phyloP scores from a whole-genome alignment of 2,797 vertebrate species.

The Hylomyscus alleni region DNA sequence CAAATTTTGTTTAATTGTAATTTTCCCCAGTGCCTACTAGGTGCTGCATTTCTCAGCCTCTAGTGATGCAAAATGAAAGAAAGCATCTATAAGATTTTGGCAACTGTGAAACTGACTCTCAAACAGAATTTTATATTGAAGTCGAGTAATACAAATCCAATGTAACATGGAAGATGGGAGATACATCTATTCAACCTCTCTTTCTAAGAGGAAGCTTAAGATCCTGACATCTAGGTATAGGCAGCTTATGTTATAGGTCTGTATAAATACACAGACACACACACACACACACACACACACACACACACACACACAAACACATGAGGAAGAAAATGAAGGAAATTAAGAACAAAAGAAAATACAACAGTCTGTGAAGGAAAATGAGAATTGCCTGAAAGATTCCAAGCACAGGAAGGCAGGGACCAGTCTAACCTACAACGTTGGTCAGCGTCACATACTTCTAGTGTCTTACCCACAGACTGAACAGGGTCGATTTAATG shows the following conservation, averaged over 20 bases:
- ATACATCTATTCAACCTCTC: background rate
- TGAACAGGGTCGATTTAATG: too few relatives aligned
- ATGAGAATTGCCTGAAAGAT: background rate
- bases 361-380: background rate
- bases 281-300: background rate
- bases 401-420: background rate
- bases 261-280: background rate
- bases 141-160: background rate
- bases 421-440: background rate
- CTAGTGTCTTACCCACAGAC: background rate
- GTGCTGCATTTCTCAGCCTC: background rate
- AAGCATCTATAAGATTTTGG: background rate
- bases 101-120: background rate
- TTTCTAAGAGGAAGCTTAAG: background rate
- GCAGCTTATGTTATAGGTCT: background rate
- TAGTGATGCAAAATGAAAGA: background rate
- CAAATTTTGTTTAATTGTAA: background rate
- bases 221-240: conserved; percentile 3
- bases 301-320: background rate
- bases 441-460: background rate
- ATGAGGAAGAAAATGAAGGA: background rate
- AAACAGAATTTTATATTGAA: conserved; percentile 47
- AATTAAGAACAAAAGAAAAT: background rate
- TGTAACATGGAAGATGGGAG: background rate
- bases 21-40: background rate